Percentiles rank a stretch among this genome's conserved stretches.
Conservation (phyloP, 2,113 vertebrate genomes). For the Lucifuga dentata region DNA sequence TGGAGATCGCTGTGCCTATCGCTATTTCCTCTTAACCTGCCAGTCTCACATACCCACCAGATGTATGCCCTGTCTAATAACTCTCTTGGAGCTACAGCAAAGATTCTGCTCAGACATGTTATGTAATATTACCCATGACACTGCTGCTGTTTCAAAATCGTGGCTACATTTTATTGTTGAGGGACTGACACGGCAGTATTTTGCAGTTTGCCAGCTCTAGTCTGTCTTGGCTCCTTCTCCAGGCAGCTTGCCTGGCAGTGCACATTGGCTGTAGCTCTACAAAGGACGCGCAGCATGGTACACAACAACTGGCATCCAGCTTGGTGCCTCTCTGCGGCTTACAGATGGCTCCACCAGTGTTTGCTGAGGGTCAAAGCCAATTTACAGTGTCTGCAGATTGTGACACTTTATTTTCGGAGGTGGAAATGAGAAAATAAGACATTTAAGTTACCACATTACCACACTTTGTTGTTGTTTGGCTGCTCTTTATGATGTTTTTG, state of each 20-base stretch:
- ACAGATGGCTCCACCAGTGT: slow-evolving; percentile 45
- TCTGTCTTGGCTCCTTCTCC: slow-evolving; percentile 43
- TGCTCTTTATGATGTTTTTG: too few species aligned
- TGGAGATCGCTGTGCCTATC: slow-evolving; percentile 62
- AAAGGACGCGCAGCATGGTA: slow-evolving; percentile 55
- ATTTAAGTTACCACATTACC: slow-evolving; percentile 6
- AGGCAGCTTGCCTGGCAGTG: slow-evolving; percentile 26
- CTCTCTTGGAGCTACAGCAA: slow-evolving; percentile 40
- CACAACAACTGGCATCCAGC: slow-evolving; percentile 69
- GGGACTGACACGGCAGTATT: slow-evolving; percentile 25
- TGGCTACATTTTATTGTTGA: slow-evolving; percentile 47
- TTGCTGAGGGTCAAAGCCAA: slow-evolving; percentile 48
- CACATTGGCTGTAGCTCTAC: slow-evolving; percentile 32
- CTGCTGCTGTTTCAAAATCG: slow-evolving; percentile 50
- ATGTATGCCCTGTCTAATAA: slow-evolving; percentile 58
- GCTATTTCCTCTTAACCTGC: slow-evolving; percentile 67
- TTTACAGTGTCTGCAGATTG: slow-evolving; percentile 42
- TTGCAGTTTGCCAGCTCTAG: slow-evolving; percentile 48
- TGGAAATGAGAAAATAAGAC: slow-evolving; percentile 22
- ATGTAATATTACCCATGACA: slow-evolving; percentile 28
- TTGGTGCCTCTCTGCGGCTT: slow-evolving; percentile 40
- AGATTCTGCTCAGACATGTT: slow-evolving; percentile 51
- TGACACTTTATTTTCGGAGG: slow-evolving; percentile 44
- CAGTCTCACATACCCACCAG: slow-evolving; percentile 54
- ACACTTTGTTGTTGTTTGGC: slow-evolving; percentile 11